Percentiles rank a stretch among this genome's conserved stretches.
These are phyloP conservation scores for Leucopsar rothschildi DNA, from an alignment of 2,113 vertebrate species.

Conservation along the genomic window DNA sequence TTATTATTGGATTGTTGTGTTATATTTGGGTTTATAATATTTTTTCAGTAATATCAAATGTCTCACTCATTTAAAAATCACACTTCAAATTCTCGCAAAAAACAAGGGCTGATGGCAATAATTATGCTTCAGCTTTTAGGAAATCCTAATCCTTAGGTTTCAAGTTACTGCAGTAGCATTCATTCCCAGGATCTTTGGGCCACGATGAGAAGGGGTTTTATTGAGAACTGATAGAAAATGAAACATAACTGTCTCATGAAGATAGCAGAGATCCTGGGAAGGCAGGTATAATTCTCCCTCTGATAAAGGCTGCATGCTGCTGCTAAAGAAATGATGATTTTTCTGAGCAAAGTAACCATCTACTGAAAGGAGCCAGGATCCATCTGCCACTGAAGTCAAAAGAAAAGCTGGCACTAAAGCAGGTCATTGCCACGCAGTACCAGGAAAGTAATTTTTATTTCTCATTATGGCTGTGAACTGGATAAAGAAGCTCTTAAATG, in stretches of 20 bases:
- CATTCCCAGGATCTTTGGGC: background rate
- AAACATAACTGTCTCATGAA: background rate
- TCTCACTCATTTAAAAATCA: background rate
- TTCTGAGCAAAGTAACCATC: background rate
- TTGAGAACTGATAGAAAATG: background rate
- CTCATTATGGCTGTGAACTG: background rate
- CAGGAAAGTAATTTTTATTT: constrained; percentile 9
- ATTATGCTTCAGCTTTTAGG: background rate
- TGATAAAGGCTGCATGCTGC: background rate
- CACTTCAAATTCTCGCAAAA: background rate
- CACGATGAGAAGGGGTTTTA: background rate
- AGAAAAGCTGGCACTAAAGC: background rate
- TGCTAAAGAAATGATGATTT: background rate
- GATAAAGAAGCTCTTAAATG: background rate
- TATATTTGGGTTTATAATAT: background rate
- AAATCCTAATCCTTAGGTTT: background rate
- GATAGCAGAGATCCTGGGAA: background rate
- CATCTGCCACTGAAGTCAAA: background rate
- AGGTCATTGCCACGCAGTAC: background rate
- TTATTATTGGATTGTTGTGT: background rate
- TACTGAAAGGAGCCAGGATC: background rate
- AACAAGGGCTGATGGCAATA: background rate
- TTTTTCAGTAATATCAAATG: background rate
- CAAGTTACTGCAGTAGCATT: background rate
- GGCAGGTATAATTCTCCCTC: background rate